Percentiles rank a stretch among this genome's conserved stretches.
Evolutionary conservation across 2,113 vertebrate genomes (phyloP).

Genomic region (Carettochelys insculpta): DNA sequence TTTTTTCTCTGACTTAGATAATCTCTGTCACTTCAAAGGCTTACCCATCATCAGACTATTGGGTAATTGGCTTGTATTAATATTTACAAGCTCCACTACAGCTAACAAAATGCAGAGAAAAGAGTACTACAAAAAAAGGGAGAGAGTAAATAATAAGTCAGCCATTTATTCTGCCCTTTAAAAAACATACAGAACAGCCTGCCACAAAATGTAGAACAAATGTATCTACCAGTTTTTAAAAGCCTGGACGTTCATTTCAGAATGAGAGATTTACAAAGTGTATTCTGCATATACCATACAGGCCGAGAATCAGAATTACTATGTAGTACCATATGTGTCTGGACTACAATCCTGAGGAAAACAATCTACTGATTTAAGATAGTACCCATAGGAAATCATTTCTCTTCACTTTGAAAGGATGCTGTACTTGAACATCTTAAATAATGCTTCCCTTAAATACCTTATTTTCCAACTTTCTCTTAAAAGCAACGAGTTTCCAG

Average conservation of each 20-base stretch:
- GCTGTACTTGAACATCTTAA: not conserved
- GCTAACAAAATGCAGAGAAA: rapidly evolving
- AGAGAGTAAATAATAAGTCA: not conserved
- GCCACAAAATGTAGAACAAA: not conserved
- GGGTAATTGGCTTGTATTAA: not conserved
- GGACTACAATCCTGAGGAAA: not conserved
- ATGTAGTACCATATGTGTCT: not conserved
- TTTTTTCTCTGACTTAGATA: not conserved
- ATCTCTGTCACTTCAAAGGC: not conserved
- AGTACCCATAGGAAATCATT: not conserved
- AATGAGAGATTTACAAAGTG: not conserved
- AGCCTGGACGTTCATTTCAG: not conserved
- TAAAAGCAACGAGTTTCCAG: not conserved
- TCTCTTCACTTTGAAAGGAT: not conserved
- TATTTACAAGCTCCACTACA: not conserved
- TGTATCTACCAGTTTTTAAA: rapidly evolving
- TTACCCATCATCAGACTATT: not conserved
- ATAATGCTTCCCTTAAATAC: not conserved
- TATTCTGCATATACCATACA: not conserved
- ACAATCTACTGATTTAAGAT: not conserved
- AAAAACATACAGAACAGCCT: not conserved
- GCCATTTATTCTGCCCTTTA: not conserved
- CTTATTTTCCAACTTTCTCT: not conserved
- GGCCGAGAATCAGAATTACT: not conserved
- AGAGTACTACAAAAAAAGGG: not conserved